phyloP scores from a whole-genome alignment of 2,113 vertebrate genomes.

The Calypte anna region DNA sequence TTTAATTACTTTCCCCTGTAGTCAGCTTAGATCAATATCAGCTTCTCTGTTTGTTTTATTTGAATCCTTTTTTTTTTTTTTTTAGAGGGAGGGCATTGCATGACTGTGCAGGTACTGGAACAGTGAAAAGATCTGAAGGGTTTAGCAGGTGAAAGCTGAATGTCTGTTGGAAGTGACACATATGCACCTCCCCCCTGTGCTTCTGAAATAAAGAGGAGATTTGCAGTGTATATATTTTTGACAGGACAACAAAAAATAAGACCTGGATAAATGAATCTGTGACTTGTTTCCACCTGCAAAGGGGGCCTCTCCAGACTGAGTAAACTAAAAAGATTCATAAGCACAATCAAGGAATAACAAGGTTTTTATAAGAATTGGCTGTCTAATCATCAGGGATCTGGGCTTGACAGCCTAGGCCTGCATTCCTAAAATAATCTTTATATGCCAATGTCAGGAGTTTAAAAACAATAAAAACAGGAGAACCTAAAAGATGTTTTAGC shows the following conservation, averaged over 20 bases:
- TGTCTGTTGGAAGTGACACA: neutral
- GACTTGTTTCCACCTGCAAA: slow-evolving; percentile 25
- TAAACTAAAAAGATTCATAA: slow-evolving; percentile 20
- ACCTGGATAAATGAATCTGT: neutral
- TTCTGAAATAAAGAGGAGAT: slow-evolving; percentile 36
- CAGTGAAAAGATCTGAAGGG: neutral
- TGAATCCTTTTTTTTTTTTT: slow-evolving; percentile 9
- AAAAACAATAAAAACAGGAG: neutral
- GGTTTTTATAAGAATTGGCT: neutral
- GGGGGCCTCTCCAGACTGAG: neutral
- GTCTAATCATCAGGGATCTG: neutral
- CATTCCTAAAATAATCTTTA: neutral
- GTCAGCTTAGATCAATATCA: slow-evolving; percentile 62
- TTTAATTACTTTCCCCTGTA: slow-evolving; percentile 71
- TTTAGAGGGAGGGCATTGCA: slow-evolving; percentile 9
- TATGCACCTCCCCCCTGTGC: neutral
- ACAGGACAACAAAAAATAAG: slow-evolving; percentile 10
- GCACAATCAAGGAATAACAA: neutral
- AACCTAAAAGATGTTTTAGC: neutral
- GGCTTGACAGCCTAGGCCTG: neutral
- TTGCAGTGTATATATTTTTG: neutral
- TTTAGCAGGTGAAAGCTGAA: slow-evolving; percentile 42
- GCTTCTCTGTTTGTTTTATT: slow-evolving; percentile 47
- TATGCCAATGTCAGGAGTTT: neutral
- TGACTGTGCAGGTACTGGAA: slow-evolving; percentile 56